These are phyloP conservation scores for Ditylenchus dipsaci DNA, from an alignment of 1,140 invertebrate species.

Conservation along the genomic window DNA sequence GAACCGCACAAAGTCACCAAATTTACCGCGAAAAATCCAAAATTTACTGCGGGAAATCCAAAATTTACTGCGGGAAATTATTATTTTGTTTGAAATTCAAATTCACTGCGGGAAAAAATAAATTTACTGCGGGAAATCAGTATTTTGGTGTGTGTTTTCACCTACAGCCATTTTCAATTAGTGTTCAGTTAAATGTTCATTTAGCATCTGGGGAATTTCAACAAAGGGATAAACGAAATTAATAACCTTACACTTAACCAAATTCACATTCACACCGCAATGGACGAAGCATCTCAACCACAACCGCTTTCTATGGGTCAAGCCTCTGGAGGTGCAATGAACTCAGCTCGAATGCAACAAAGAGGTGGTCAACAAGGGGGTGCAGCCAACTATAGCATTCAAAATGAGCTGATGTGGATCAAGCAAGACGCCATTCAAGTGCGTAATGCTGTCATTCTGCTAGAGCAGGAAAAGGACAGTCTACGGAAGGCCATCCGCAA, in stretches of 20 bases:
- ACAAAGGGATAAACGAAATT: slow-evolving; percentile 3
- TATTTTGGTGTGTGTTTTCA: no score
- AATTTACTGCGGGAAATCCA: no score
- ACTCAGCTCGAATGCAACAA: neutral
- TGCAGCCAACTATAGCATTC: slow-evolving; percentile 3
- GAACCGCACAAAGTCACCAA: no score
- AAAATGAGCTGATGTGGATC: slow-evolving; percentile 34
- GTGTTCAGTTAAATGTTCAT: no score
- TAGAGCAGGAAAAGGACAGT: slow-evolving; percentile 49
- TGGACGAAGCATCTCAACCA: slow-evolving; percentile 15
- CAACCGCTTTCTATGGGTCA: slow-evolving; percentile 23
- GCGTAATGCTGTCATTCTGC: slow-evolving; percentile 37
- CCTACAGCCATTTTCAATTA: no score
- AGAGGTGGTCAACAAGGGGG: neutral
- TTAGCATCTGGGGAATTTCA: slow-evolving; percentile 7
- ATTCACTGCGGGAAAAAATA: no score
- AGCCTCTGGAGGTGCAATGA: neutral
- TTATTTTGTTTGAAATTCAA: no score
- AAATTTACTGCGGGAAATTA: no score
- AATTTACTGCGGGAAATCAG: no score
- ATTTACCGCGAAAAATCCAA: no score
- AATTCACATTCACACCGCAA: slow-evolving; percentile 7
- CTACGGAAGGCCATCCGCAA: slow-evolving; percentile 52
- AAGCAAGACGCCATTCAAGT: slow-evolving; percentile 42
- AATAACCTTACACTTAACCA: slow-evolving; percentile 12